These are phyloP conservation scores for Crotalus horridus DNA, from an alignment of 2,113 vertebrate species.

Conservation along the genomic window DNA sequence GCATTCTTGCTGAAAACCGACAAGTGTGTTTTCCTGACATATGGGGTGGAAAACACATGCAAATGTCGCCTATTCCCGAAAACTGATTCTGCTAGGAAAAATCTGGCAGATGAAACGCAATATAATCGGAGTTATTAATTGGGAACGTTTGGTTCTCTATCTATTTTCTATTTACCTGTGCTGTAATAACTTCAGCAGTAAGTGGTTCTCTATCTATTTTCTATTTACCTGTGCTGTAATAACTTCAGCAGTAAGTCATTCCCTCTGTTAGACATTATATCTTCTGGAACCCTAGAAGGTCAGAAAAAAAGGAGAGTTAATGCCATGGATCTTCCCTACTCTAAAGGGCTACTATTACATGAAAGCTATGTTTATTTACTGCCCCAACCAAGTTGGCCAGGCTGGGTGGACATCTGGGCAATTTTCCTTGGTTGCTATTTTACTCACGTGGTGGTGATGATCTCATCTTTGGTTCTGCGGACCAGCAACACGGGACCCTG, in stretches of 20 bases:
- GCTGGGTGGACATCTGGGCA: background rate
- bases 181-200: slow-evolving; percentile 83
- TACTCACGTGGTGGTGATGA: slow-evolving; percentile 88
- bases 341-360: background rate
- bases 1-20: background rate
- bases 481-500: slow-evolving; percentile 87
- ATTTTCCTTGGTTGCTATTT: background rate
- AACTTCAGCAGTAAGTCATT: slow-evolving; percentile 84
- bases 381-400: background rate
- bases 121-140: background rate
- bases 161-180: slow-evolving; percentile 71
- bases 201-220: background rate
- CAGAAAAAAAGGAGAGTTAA: background rate
- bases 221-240: slow-evolving; percentile 81
- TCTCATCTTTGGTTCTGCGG: slow-evolving; percentile 89
- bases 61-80: background rate
- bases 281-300: slow-evolving; percentile 76
- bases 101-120: background rate
- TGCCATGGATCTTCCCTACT: background rate
- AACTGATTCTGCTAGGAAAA: background rate
- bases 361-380: background rate
- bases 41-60: background rate
- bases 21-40: background rate
- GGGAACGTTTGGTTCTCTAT: background rate
- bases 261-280: slow-evolving; percentile 87